These are phyloP conservation scores for Benitochromis conjunctus DNA, from an alignment of 2,113 vertebrate genomes.

Conservation along the genomic window DNA sequence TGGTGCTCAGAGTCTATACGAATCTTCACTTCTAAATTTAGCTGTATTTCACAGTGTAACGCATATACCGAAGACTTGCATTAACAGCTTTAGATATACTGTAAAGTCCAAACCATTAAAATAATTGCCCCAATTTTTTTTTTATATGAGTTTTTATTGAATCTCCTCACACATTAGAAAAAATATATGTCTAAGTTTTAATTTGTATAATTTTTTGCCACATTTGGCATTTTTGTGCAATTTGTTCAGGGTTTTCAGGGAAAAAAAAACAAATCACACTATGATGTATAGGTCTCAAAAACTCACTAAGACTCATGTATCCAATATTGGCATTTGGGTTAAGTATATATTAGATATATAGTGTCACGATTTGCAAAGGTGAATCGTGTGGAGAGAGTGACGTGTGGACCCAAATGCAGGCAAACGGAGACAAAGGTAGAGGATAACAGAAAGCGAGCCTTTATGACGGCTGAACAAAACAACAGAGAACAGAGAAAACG, in stretches of 20 bases:
- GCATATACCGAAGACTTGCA: not conserved
- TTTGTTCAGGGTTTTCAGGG: too few species aligned
- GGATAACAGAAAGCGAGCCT: too few species aligned
- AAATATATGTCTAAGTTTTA: not conserved
- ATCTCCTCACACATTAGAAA: not conserved
- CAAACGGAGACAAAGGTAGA: too few species aligned
- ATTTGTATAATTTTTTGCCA: not conserved
- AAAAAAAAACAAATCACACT: too few species aligned
- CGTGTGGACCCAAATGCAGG: too few species aligned
- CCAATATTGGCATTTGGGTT: not conserved
- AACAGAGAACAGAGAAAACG: too few species aligned
- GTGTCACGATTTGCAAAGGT: too few species aligned
- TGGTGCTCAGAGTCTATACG: conserved; percentile 6
- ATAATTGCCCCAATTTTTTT: not conserved
- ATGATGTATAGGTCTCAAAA: not conserved
- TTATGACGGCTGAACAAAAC: too few species aligned
- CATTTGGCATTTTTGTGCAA: not conserved
- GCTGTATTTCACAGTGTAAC: not conserved
- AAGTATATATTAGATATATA: not conserved
- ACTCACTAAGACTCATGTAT: not conserved
- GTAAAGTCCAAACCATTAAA: not conserved
- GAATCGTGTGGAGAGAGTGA: too few species aligned
- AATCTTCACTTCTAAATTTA: conserved; percentile 19
- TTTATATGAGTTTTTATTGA: not conserved
- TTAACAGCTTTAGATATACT: not conserved